Conservation (phyloP, 2,113 vertebrate species). For the Periophthalmus modestus region DNA sequence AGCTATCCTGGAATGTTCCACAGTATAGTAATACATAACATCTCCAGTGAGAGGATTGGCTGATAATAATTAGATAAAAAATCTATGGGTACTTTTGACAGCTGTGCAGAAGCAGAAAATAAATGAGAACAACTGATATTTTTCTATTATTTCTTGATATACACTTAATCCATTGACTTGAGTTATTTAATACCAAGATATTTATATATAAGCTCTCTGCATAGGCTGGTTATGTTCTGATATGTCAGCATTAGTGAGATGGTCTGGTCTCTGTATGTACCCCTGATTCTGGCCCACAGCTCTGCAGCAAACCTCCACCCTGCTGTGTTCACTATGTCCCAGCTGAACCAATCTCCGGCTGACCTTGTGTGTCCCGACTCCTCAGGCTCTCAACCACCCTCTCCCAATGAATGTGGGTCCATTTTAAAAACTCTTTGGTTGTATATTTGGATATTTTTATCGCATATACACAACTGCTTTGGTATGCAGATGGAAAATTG, state of each 20-base stretch:
- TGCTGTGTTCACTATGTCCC: constrained; percentile 20
- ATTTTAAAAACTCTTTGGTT: too few relatives aligned
- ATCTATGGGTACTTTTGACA: not conserved
- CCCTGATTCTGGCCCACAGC: constrained; percentile 17
- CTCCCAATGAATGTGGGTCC: constrained; percentile 40
- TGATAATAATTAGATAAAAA: too few relatives aligned
- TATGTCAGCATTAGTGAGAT: constrained; percentile 5
- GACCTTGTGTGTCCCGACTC: constrained; percentile 14
- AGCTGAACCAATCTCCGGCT: constrained; percentile 33
- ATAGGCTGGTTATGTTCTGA: not conserved
- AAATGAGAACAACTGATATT: too few relatives aligned
- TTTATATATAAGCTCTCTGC: not conserved
- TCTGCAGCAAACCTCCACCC: constrained; percentile 1
- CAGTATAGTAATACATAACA: not conserved
- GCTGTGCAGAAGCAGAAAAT: too few relatives aligned
- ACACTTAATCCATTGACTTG: not conserved
- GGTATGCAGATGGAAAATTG: too few relatives aligned
- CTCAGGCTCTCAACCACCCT: constrained; percentile 16
- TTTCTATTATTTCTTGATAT: not conserved
- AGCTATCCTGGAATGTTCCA: not conserved
- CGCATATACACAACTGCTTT: too few relatives aligned
- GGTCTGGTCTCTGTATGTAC: constrained; percentile 15
- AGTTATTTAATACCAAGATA: not conserved
- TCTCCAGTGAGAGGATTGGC: too few relatives aligned
- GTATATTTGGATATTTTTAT: too few relatives aligned